Percentiles rank a stretch among this genome's conserved stretches.
Conservation (phyloP, 2,797 vertebrate species). For the Lacerta bilineata region DNA sequence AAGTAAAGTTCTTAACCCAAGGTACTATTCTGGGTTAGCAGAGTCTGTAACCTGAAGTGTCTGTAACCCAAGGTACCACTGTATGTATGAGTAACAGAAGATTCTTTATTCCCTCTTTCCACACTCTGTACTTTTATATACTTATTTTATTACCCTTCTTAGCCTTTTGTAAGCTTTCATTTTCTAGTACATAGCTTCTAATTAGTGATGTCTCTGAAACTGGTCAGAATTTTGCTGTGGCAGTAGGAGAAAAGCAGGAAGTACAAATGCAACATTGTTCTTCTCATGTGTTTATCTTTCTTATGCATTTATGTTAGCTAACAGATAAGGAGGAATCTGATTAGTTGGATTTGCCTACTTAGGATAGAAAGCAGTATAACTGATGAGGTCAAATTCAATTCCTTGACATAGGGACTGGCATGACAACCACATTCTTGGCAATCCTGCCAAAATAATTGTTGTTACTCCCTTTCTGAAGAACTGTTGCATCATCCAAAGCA, state of each 20-base stretch:
- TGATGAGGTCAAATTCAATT: background rate
- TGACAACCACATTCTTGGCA: slow-evolving; percentile 5
- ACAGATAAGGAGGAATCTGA: background rate
- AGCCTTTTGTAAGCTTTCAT: background rate
- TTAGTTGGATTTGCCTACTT: background rate
- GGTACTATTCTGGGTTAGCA: too few species aligned
- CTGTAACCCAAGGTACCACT: too few species aligned
- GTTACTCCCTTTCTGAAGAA: background rate
- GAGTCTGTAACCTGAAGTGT: too few species aligned
- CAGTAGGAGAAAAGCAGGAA: background rate
- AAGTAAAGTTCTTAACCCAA: too few species aligned
- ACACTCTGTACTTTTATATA: background rate
- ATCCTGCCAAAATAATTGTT: background rate
- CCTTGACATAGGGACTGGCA: background rate
- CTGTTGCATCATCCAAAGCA: background rate
- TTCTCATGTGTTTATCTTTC: background rate
- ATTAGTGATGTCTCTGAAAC: background rate
- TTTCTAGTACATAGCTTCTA: background rate
- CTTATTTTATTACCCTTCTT: too few species aligned
- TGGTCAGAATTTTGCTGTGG: background rate
- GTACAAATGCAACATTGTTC: background rate
- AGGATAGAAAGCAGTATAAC: background rate
- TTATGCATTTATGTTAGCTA: background rate
- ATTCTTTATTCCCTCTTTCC: background rate
- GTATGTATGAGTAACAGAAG: background rate